phyloP scores from a whole-genome alignment of 2,113 vertebrate genomes.

The Melanostigma gelatinosum region DNA sequence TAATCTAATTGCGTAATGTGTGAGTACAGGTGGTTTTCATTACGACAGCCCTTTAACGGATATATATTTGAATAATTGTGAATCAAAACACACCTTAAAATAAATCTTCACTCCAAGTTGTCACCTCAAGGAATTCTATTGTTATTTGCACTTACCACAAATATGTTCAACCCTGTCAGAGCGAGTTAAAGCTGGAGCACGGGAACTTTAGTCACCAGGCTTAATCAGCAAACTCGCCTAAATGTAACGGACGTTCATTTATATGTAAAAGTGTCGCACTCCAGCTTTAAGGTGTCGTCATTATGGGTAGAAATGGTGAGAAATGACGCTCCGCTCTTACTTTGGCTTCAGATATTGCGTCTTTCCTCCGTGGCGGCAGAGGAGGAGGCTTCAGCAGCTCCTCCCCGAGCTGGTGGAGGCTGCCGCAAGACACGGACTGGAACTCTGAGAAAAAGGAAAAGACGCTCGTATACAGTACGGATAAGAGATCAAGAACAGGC shows the following conservation, averaged over 20 bases:
- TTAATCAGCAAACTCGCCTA: not conserved
- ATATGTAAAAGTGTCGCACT: not conserved
- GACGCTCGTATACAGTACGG: rapidly evolving
- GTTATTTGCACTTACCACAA: not conserved
- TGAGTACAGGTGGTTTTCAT: not conserved
- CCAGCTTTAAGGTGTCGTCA: not conserved
- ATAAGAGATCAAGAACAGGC: not conserved
- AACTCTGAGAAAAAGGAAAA: conserved; percentile 81
- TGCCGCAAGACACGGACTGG: conserved; percentile 92
- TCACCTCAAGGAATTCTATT: not conserved
- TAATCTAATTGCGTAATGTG: not conserved
- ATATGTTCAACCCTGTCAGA: not conserved
- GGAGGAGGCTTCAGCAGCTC: conserved; percentile 92
- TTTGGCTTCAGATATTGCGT: conserved; percentile 87
- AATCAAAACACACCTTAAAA: not conserved
- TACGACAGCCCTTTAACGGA: not conserved
- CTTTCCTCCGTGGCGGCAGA: conserved; percentile 93
- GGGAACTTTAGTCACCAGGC: not conserved
- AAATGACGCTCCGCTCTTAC: conserved; percentile 57
- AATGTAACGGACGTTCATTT: not conserved
- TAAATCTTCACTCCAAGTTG: not conserved
- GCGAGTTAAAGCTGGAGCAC: not conserved
- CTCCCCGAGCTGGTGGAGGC: conserved; percentile 90
- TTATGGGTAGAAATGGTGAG: not conserved
- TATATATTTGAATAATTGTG: not conserved